A percentile compares a stretch with the other conserved stretches of the same genome.
Conservation (phyloP, 2,888 invertebrate species). For the Hyppa rectilinea region DNA sequence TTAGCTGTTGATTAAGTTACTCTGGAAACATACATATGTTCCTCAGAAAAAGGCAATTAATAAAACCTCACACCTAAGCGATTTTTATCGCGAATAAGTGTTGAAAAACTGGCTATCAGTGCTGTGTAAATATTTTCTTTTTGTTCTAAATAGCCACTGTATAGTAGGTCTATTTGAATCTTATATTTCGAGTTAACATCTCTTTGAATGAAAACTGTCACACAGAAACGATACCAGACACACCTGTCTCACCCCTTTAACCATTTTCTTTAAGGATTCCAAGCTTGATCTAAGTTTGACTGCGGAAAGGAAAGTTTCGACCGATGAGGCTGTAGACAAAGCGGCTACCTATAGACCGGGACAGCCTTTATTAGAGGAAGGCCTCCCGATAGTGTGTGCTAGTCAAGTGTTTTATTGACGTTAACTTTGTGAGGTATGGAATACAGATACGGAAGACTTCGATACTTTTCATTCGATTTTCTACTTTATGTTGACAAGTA, state of each 20-base stretch:
- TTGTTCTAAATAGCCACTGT: no score
- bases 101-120: no score
- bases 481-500: constrained; percentile 6
- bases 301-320: constrained; percentile 88
- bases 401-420: constrained; percentile 78
- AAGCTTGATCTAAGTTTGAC: constrained; percentile 88
- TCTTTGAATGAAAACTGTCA: constrained; percentile 60
- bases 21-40: no score
- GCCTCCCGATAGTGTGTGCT: constrained; percentile 74
- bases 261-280: constrained; percentile 73
- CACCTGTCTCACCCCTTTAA: constrained; percentile 60
- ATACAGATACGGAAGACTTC: constrained; percentile 53
- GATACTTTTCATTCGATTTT: constrained; percentile 48
- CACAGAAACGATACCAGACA: constrained; percentile 71
- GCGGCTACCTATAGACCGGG: constrained; percentile 79
- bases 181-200: no score
- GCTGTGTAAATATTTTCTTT: no score
- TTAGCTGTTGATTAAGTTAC: not conserved
- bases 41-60: no score
- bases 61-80: no score
- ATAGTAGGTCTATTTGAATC: no score
- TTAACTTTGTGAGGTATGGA: constrained; percentile 65
- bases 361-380: constrained; percentile 80
- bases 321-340: constrained; percentile 86
- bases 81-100: no score